Base-by-base conservation (phyloP, 2,888 invertebrate species). In the Holacanthella duospinosa region DNA sequence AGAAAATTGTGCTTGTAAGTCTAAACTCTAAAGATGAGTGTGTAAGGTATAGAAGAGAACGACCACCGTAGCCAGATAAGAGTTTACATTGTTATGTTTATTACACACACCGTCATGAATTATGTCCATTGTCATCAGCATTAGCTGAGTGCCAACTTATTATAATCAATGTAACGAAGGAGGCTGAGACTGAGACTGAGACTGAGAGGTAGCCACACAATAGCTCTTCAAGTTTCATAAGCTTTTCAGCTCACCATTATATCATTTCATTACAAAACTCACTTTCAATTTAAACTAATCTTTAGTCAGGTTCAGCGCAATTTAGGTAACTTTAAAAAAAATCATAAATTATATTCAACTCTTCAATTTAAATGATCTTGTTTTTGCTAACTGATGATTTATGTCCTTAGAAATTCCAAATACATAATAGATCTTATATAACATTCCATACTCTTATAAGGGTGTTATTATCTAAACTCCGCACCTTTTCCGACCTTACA, bases 51-150 rank as follows among this genome's bases (percentile, higher is more conserved):
- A 36, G 9, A 36, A 12, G 6, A 36, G 36, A 36, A 12, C 9
- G 36, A 36, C 36, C 9, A 36, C 36, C 36, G n/a, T n/a, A n/a
- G n/a, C n/a, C n/a, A n/a, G n/a, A n/a, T 36, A 36, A 36, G 36
- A 36, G 36, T 16, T 36, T 6, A 36, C 69, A 68, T 69, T 69
- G 69, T 68, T 66, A 64, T 62, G 60, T 69, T 69, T 69, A 69
- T 69, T 64, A 67, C 68, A 64, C 63, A 61, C 64, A 60, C 60
- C 36, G 16, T 36, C 63, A 66, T 68, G 70, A 68, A 68, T 70
- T 70, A 70, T 70, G 66, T 68, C 66, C 66, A 70, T 70, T 70
- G 70, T 70, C 70, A 70, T 70, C 67, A 64, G 59, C 44, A 61
- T 55, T 26, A 48, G 21, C 48, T 21, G n/a, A 48, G 19, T 48